Evolutionary conservation across 2,797 vertebrate genomes (phyloP).

Genomic region (Danio albolineatus): DNA sequence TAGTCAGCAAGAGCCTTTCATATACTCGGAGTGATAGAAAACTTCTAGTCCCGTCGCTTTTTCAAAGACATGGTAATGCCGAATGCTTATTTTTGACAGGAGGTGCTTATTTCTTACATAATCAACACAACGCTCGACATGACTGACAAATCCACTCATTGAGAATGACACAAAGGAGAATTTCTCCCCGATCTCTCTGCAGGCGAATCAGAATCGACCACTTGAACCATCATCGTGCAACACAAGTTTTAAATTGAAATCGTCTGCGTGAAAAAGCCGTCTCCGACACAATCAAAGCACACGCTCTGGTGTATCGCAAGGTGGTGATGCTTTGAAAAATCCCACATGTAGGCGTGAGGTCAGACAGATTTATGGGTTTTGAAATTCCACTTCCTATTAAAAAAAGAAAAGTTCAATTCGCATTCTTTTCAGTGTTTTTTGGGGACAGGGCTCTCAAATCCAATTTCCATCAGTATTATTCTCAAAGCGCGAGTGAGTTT

Average conservation of each 20-base stretch:
- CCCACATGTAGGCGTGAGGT: constrained; percentile 46
- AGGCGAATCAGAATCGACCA: constrained; percentile 3
- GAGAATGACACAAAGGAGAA: constrained; percentile 19
- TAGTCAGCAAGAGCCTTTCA: not conserved
- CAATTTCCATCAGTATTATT: constrained; percentile 72
- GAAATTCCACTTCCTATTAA: constrained; percentile 57
- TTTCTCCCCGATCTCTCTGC: not conserved
- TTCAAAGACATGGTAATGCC: constrained; percentile 16
- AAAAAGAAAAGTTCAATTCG: constrained; percentile 63
- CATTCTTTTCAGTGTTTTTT: constrained; percentile 65
- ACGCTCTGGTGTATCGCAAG: constrained; percentile 12
- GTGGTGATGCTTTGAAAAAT: constrained; percentile 60
- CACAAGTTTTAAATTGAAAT: constrained; percentile 42
- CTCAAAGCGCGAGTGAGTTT: constrained; percentile 61
- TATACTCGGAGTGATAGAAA: not conserved
- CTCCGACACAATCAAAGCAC: constrained; percentile 24
- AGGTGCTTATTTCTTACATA: constrained; percentile 18
- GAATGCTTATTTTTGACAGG: constrained; percentile 18
- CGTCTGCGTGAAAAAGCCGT: not conserved
- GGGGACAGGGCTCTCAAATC: constrained; percentile 69
- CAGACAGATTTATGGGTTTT: constrained; percentile 61
- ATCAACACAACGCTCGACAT: constrained; percentile 19
- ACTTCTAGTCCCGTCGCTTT: constrained; percentile 4
- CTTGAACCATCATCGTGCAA: constrained; percentile 14
- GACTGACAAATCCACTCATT: constrained; percentile 37